Percentiles rank a stretch among this genome's conserved stretches.
These are phyloP conservation scores for Opisthocomus hoazin DNA, from an alignment of 2,113 vertebrate species.

Conservation along the genomic window DNA sequence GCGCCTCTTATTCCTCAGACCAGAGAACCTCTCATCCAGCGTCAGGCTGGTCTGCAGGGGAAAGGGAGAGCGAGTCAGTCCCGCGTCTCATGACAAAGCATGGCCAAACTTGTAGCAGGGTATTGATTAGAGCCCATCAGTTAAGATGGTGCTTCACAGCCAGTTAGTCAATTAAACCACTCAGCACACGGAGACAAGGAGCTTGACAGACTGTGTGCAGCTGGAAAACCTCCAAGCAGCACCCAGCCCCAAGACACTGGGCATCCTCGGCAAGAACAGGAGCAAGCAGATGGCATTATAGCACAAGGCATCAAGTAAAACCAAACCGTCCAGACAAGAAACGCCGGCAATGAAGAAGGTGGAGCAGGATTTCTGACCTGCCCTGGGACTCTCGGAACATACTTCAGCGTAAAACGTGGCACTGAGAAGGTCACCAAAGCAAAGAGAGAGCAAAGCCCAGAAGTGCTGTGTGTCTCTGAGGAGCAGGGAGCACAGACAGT, in stretches of 20 bases:
- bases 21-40: conserved; percentile 78
- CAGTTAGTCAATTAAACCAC: conserved; percentile 42
- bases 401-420: background rate
- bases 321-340: background rate
- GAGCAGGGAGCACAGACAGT: background rate
- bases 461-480: conserved; percentile 3
- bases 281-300: conserved; percentile 40
- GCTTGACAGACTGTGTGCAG: background rate
- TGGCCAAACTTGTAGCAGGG: background rate
- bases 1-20: conserved; percentile 62
- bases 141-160: background rate
- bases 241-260: background rate
- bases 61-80: conserved; percentile 52
- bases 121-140: conserved; percentile 37
- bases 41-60: conserved; percentile 74
- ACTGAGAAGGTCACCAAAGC: conserved; percentile 13
- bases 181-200: conserved; percentile 4
- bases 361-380: background rate
- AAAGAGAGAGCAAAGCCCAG: conserved; percentile 23
- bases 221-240: conserved; percentile 38
- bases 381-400: background rate
- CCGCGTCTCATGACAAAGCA: background rate
- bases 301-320: conserved; percentile 18
- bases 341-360: background rate
- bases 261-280: background rate